These are phyloP conservation scores for Arothron firmamentum DNA, from an alignment of 2,113 vertebrate genomes.

Conservation along the genomic window DNA sequence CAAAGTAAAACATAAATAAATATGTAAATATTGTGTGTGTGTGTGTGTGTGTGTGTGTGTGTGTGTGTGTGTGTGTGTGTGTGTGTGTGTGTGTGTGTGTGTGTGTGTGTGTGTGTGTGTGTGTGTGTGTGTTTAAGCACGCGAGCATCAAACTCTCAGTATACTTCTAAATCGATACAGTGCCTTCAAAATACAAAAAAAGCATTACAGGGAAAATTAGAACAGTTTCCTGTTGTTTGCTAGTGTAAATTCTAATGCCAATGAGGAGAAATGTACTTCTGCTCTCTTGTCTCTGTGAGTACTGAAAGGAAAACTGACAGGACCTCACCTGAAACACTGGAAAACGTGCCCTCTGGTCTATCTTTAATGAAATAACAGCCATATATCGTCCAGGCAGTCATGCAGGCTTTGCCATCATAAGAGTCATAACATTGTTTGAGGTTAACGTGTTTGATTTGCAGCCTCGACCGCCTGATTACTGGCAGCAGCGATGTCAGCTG, in stretches of 20 bases:
- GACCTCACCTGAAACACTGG: not conserved
- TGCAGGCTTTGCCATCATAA: not conserved
- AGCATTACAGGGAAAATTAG: too few relatives aligned
- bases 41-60: not conserved
- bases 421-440: not conserved
- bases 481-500: constrained; percentile 39
- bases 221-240: too few relatives aligned
- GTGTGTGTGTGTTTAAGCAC: not conserved
- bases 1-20: too few relatives aligned
- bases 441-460: constrained; percentile 28
- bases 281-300: too few relatives aligned
- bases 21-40: too few relatives aligned
- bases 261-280: too few relatives aligned
- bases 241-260: too few relatives aligned
- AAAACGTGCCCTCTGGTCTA: not conserved
- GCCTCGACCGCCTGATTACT: constrained; percentile 34
- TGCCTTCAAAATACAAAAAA: too few relatives aligned
- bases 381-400: not conserved
- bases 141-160: not conserved
- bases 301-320: too few relatives aligned
- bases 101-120: not conserved
- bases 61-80: not conserved
- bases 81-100: too few relatives aligned
- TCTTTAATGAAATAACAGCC: too few relatives aligned
- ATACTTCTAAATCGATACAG: too few relatives aligned